Base-by-base conservation (phyloP, 2,113 vertebrate species). In the Brachyhypopomus gauderio region DNA sequence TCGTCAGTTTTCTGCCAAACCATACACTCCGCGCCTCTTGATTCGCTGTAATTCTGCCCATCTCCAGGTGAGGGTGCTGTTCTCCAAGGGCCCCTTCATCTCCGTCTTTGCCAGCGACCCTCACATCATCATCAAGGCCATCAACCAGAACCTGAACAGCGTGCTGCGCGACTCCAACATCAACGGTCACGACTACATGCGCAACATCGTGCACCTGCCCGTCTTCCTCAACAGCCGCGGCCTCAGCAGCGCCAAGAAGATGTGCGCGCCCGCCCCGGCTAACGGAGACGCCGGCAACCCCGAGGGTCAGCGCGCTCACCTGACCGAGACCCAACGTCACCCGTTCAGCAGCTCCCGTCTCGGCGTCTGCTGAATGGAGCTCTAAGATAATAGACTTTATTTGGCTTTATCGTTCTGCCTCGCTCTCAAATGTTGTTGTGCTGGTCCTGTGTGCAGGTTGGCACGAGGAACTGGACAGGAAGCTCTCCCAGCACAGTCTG, bases 71-170 rank as follows among this genome's bases (percentile, higher is more conserved):
- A 92, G 97, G 58, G 93, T 99, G 75, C 83, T 99, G 22, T 99
- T 99, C 90, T 99, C 97, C 17, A 98, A 98, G 87, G 97, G 97
- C 1, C 96, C 97, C 0, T 99, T 98, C 90, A 99, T 99, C 90
- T 96, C 97, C 75, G 94, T 99, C 90, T 99, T 99, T 78, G 97
- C 97, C 76, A 98, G 97, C 83, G 97, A 99, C 81, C 97, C 97
- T 0, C 97, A 99, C 86, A 99, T 99, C 85, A 98, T 99, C 82
- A 99, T 99, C 86, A 98, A 98, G 85, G 97, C 97, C 58, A 98
- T 99, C 87, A 99, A 99, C 90, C 97, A 99, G 93, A 98, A 98
- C 91, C 96, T 99, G 69, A 98, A 94, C 89, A 97, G 95, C 5
- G 97, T 99, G 77, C 93, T 99, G 0, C 89, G 97, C 0, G 97